These are phyloP conservation scores for Valencia hispanica DNA, from an alignment of 2,797 vertebrate genomes.

Conservation along the genomic window DNA sequence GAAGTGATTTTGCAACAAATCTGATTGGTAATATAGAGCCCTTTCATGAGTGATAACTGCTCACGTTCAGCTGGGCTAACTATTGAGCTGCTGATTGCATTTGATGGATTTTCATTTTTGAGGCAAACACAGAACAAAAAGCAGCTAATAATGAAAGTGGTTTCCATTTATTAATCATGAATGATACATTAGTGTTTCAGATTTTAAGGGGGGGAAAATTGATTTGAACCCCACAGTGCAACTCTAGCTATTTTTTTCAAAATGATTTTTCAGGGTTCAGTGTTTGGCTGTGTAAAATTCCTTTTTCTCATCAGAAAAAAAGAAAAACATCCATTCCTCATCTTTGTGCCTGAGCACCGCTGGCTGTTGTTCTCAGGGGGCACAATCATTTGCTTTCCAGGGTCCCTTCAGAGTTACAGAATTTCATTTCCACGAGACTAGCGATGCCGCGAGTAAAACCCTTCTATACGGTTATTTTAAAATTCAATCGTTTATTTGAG, in stretches of 20 bases:
- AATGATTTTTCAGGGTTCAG: conserved; percentile 11
- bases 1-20: conserved; percentile 18
- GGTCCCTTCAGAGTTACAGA: conserved; percentile 64
- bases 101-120: conserved; percentile 61
- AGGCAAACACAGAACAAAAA: conserved; percentile 29
- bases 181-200: conserved; percentile 34
- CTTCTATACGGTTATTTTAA: conserved; percentile 64
- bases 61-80: conserved; percentile 35
- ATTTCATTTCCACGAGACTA: conserved; percentile 70
- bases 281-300: conserved; percentile 20
- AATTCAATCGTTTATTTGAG: conserved; percentile 63
- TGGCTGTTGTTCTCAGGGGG: conserved; percentile 52
- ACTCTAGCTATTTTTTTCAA: conserved; percentile 14
- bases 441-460: conserved; percentile 66
- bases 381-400: conserved; percentile 65
- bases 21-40: conserved; percentile 14
- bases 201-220: background rate
- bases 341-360: conserved; percentile 39
- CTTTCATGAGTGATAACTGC: conserved; percentile 37
- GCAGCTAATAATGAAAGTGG: conserved; percentile 36
- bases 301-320: conserved; percentile 47
- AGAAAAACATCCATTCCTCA: conserved; percentile 44
- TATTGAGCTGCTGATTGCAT: conserved; percentile 62
- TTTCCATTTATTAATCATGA: conserved; percentile 32
- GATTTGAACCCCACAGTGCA: conserved; percentile 1